Percentiles rank a stretch among this genome's conserved stretches.
phyloP scores from a whole-genome alignment of 2,113 vertebrate species.

The Gopherus evgoodei region DNA sequence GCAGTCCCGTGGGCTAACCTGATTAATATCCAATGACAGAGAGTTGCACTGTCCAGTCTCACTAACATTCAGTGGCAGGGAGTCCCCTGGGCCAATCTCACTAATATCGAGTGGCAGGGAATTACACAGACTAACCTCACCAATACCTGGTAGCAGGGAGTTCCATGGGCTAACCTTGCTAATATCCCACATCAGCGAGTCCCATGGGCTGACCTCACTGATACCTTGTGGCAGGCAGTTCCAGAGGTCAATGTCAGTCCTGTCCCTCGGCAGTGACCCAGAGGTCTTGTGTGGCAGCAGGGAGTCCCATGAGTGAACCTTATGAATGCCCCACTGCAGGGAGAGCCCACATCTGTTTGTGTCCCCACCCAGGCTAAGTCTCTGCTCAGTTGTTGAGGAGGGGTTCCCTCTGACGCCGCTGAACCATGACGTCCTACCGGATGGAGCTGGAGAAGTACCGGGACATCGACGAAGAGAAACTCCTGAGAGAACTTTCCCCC shows the following conservation, averaged over 20 bases:
- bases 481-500: slow-evolving; percentile 88
- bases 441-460: slow-evolving; percentile 89
- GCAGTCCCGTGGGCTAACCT: background rate
- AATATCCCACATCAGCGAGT: no score
- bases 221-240: no score
- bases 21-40: background rate
- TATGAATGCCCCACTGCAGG: background rate
- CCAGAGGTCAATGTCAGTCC: background rate
- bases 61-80: background rate
- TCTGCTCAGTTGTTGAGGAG: slow-evolving; percentile 36
- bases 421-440: slow-evolving; percentile 76
- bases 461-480: slow-evolving; percentile 96
- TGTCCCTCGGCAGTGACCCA: background rate
- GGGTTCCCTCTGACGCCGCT: background rate
- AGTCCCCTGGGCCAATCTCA: background rate
- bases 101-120: background rate
- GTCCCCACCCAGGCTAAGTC: background rate
- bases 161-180: background rate
- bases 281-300: background rate
- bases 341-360: background rate
- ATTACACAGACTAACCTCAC: background rate
- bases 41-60: background rate
- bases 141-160: background rate
- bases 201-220: background rate
- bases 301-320: background rate